A percentile compares a stretch with the other conserved stretches of the same genome.
Conservation (phyloP, 2,113 vertebrate genomes). For the Xerus inauris region DNA sequence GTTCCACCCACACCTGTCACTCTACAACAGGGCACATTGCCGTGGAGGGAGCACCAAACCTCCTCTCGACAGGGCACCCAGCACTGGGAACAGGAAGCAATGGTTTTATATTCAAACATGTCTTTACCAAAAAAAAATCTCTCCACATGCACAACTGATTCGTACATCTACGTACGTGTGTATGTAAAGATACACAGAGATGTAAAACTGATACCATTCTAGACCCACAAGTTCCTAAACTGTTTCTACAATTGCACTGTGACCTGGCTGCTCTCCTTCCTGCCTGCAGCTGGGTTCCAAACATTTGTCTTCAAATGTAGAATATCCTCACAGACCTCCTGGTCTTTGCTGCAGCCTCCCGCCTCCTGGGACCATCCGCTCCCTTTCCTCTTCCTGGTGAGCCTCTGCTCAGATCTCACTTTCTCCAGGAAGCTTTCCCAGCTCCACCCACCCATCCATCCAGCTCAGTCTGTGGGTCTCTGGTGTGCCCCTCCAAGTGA, state of each 20-base stretch:
- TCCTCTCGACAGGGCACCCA: neutral
- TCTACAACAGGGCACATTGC: neutral
- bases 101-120: neutral
- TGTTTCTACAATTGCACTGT: neutral
- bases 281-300: neutral
- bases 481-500: neutral
- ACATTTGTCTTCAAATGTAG: neutral
- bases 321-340: neutral
- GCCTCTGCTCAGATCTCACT: neutral
- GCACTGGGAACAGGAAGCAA: neutral
- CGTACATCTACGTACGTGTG: neutral
- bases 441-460: neutral
- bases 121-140: neutral
- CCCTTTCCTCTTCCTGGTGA: neutral
- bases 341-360: neutral
- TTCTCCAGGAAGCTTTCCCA: neutral
- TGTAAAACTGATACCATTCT: neutral
- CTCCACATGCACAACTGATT: neutral
- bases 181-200: accelerated
- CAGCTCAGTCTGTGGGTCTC: neutral
- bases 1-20: neutral
- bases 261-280: neutral
- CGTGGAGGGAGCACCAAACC: neutral
- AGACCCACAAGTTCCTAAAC: neutral
- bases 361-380: neutral